Conservation (phyloP, 1,140 invertebrate genomes). For the Panagrolaimus sp. region DNA sequence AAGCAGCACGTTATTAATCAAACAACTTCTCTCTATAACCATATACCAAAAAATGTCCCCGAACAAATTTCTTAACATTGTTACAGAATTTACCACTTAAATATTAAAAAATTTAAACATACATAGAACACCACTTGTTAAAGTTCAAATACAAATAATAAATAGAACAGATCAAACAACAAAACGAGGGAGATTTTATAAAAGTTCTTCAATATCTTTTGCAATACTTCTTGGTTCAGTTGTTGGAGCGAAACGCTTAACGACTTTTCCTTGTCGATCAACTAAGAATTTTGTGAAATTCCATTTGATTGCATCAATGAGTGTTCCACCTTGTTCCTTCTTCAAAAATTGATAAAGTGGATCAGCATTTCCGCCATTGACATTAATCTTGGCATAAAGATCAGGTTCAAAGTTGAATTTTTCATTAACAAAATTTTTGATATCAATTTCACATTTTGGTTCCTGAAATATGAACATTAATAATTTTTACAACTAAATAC, state of each 20-base stretch:
- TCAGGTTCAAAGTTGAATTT: constrained; percentile 47
- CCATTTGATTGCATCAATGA: constrained; percentile 47
- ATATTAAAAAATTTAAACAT: too few relatives aligned
- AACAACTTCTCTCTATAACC: too few relatives aligned
- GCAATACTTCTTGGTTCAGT: constrained; percentile 17
- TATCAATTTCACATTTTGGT: constrained; percentile 34
- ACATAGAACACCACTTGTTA: too few relatives aligned
- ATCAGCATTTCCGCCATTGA: constrained; percentile 41
- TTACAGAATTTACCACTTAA: too few relatives aligned
- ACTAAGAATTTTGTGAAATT: constrained; percentile 47
- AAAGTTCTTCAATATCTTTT: constrained; percentile 18
- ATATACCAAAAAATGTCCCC: too few relatives aligned
- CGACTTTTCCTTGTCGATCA: constrained; percentile 24
- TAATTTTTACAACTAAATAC: too few relatives aligned
- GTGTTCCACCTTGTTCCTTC: constrained; percentile 34
- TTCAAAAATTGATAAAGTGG: constrained; percentile 44
- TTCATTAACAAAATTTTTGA: constrained; percentile 41
- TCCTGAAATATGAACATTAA: too few relatives aligned
- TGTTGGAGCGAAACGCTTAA: constrained; percentile 22
- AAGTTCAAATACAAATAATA: too few relatives aligned
- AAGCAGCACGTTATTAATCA: too few relatives aligned
- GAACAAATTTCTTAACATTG: too few relatives aligned
- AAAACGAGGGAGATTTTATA: neutral
- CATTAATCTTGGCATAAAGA: constrained; percentile 46
- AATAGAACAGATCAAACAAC: too few relatives aligned